A percentile compares a stretch with the other conserved stretches of the same genome.
These are phyloP conservation scores for Acyrthosiphon pisum DNA, from an alignment of 1,140 invertebrate genomes.

Conservation along the genomic window DNA sequence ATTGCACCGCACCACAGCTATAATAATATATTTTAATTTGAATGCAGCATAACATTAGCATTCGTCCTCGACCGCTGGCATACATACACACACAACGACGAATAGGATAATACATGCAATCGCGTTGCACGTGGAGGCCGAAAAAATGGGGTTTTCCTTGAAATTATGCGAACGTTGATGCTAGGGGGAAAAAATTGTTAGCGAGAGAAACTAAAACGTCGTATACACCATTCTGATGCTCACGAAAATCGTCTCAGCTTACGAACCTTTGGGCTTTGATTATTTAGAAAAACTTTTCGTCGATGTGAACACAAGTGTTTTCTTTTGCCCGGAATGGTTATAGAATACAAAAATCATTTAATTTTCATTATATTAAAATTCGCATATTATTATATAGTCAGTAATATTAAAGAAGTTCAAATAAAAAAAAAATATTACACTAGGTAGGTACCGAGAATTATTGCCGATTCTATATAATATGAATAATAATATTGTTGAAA, in stretches of 20 bases:
- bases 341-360: neutral
- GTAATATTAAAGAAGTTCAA: neutral
- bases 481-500: neutral
- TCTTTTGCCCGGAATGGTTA: neutral
- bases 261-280: too few relatives aligned
- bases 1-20: neutral
- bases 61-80: constrained; percentile 44
- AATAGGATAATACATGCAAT: constrained; percentile 4
- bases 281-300: neutral
- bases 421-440: neutral
- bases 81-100: neutral
- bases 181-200: neutral
- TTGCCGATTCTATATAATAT: neutral
- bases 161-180: neutral
- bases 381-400: neutral
- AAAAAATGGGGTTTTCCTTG: constrained; percentile 48
- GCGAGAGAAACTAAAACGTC: neutral
- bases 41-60: neutral
- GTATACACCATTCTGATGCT: neutral
- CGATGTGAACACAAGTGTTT: neutral
- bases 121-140: constrained; percentile 1
- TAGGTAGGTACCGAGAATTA: neutral
- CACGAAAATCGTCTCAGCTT: neutral
- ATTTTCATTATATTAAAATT: neutral
- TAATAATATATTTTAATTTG: neutral